Evolutionary conservation across 2,888 invertebrate genomes (phyloP), one percentile per base, ranked within the genome.

Genomic region (Cheilosia impressa): DNA sequence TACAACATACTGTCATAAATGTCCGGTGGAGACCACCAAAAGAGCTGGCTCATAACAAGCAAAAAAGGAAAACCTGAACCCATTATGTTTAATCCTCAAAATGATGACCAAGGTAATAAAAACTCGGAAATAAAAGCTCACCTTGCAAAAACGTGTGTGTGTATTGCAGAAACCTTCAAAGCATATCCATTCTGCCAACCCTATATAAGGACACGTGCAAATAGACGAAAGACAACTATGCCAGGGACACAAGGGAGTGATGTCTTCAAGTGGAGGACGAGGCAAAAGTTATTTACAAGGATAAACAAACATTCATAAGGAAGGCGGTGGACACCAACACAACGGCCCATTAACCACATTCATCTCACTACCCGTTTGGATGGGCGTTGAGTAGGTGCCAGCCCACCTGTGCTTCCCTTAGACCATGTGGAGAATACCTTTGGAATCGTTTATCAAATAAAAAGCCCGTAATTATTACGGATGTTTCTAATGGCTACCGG

Each of bases 41-140:
- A 57, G 58, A 71, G 22, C 41, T 22, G 17, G 66, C 66, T 72
- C 63, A 71, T 69, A 66, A 80, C 75, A 71, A 60, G 69, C 53
- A 55, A 65, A 63, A 66, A 38, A 69, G 65, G 68, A 77, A 77
- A 77, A 81, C 76, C 77, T 60, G 76, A 81, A 72, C 81, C 76
- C 72, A 85, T 85, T 85, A 85, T 68, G 72, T 80, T 85, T 85
- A 85, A 85, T 85, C 81, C 72, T 73, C 71, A 53, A 81, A 80
- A 85, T 80, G 81, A 85, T 81, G 81, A 76, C 63, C 77, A 68
- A 34, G 72, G 85, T 62, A 85, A 85, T 85, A 85, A 85, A 84
- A 85, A 76, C 76, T 81, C 81, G 43, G 76, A 60, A 77, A 85
- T 77, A 81, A 85, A 80, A 81, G 85, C 85, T 72, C 77, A 85